Percentiles rank a stretch among this genome's conserved stretches.
phyloP scores from a whole-genome alignment of 53 echinoderm and acorn worm genomes.

The Patiria pectinifera region DNA sequence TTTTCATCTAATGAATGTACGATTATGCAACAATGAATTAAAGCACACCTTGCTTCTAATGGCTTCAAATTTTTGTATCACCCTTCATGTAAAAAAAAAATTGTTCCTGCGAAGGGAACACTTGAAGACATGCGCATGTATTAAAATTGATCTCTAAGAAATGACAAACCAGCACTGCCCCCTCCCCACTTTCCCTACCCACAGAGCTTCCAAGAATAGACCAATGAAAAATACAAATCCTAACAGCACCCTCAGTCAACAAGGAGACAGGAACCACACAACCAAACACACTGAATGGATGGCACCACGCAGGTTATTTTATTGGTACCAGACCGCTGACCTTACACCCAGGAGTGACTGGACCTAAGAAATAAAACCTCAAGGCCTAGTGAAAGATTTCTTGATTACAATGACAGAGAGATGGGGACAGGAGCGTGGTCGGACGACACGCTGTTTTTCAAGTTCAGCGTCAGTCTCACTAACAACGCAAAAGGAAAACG shows the following conservation, averaged over 20 bases:
- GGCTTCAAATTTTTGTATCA: too few species aligned
- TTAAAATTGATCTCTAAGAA: not conserved
- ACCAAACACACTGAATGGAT: not conserved
- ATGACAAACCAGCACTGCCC: not conserved
- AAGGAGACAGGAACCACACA: conserved; percentile 18
- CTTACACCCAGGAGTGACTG: not conserved
- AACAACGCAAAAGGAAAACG: not conserved
- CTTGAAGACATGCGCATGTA: too few species aligned
- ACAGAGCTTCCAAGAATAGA: conserved; percentile 27
- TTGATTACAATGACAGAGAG: not conserved
- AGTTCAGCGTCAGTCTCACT: conserved; percentile 22
- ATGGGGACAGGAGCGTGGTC: not conserved
- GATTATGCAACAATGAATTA: too few species aligned
- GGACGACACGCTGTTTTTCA: conserved; percentile 31
- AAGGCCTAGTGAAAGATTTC: not conserved
- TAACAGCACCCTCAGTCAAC: not conserved
- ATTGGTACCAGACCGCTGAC: conserved; percentile 62
- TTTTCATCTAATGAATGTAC: too few species aligned
- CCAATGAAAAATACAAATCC: not conserved
- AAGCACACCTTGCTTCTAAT: too few species aligned
- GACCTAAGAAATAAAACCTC: not conserved
- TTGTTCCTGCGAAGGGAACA: too few species aligned
- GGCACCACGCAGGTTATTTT: conserved; percentile 27
- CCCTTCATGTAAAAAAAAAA: too few species aligned
- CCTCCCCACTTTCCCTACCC: not conserved